Evolutionary conservation across 2,888 invertebrate species (phyloP).

Genomic region (Drepana falcataria): DNA sequence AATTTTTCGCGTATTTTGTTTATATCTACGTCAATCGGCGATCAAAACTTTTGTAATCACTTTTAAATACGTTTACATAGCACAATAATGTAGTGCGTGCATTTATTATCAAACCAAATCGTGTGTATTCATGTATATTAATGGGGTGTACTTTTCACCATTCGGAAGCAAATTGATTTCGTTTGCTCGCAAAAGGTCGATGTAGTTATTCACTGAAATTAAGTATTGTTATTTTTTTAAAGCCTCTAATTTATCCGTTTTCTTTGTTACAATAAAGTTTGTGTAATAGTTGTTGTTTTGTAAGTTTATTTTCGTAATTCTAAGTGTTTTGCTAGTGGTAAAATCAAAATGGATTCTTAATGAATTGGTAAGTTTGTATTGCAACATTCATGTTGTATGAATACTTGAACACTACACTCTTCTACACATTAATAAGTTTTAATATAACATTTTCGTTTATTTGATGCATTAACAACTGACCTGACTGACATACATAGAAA

Average conservation of each 20-base stretch:
- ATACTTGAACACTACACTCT: neutral
- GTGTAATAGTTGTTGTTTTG: slow-evolving; percentile 42
- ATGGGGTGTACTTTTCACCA: slow-evolving; percentile 34
- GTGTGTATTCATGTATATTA: slow-evolving; percentile 50
- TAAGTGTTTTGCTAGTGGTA: slow-evolving; percentile 22
- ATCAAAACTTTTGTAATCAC: slow-evolving; percentile 71
- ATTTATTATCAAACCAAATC: slow-evolving; percentile 48
- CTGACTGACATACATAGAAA: too few relatives aligned
- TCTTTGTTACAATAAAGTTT: slow-evolving; percentile 40
- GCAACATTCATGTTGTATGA: slow-evolving; percentile 1
- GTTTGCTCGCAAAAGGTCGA: slow-evolving; percentile 10
- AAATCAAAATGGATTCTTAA: slow-evolving; percentile 41
- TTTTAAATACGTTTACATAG: slow-evolving; percentile 58
- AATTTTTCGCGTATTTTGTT: slow-evolving; percentile 66
- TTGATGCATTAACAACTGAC: too few relatives aligned
- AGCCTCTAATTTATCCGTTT: slow-evolving; percentile 31
- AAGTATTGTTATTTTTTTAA: slow-evolving; percentile 24
- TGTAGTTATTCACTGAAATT: slow-evolving; percentile 15
- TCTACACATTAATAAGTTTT: too few relatives aligned
- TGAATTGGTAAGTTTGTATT: slow-evolving; percentile 30
- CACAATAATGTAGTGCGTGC: slow-evolving; percentile 64
- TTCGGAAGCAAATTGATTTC: slow-evolving; percentile 23
- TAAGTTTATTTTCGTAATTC: slow-evolving; percentile 38
- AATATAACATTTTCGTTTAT: too few relatives aligned
- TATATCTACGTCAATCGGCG: slow-evolving; percentile 72